A percentile compares a stretch with the other conserved stretches of the same genome.
These are phyloP conservation scores for Cyanocitta stelleri DNA, from an alignment of 2,113 vertebrate genomes.

Conservation along the genomic window DNA sequence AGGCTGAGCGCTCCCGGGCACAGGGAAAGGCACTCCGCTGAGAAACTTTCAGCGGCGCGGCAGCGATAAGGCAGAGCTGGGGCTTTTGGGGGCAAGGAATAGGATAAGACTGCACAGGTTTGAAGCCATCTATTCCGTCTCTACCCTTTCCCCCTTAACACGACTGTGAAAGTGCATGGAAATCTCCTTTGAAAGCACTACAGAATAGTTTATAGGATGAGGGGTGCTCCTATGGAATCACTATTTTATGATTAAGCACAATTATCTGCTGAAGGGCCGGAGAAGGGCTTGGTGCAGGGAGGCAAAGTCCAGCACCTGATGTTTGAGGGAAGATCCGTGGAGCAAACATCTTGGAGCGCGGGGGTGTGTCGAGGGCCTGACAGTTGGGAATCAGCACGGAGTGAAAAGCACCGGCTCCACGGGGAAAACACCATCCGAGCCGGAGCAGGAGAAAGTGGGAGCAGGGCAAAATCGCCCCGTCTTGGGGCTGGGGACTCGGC, in stretches of 20 bases:
- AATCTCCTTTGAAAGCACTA: neutral
- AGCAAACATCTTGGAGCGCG: neutral
- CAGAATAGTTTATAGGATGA: neutral
- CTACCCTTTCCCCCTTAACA: neutral
- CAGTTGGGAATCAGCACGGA: neutral
- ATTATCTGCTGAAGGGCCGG: neutral
- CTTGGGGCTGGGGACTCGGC: neutral
- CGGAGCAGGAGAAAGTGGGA: neutral
- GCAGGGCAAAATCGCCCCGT: neutral
- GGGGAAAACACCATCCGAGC: accelerated
- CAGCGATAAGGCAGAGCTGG: neutral
- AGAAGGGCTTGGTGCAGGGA: neutral
- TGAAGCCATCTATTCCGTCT: neutral
- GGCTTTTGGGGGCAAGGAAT: accelerated
- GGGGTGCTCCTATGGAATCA: neutral
- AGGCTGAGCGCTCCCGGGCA: neutral
- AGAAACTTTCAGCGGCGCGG: neutral
- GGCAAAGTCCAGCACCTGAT: neutral
- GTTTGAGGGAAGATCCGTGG: neutral
- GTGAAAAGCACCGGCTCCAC: neutral
- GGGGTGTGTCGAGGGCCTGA: constrained; percentile 9
- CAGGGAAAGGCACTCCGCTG: accelerated
- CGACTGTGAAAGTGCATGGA: neutral
- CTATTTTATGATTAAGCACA: neutral
- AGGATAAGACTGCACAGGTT: neutral